Percentiles rank a stretch among this genome's conserved stretches.
phyloP scores from a whole-genome alignment of 2,888 invertebrate genomes.

The Andrena marginata region DNA sequence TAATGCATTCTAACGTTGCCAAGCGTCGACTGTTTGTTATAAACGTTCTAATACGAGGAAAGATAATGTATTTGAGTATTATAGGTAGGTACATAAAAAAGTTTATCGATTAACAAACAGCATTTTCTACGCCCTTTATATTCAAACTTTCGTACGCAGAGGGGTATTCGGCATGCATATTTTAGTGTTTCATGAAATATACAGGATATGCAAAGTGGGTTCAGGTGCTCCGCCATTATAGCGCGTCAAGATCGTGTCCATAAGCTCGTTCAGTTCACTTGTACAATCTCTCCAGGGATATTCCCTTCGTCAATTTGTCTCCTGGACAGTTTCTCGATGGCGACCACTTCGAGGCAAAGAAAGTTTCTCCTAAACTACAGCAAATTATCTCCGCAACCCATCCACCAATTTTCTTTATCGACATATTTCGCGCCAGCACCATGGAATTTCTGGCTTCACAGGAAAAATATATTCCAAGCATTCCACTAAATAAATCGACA shows the following conservation, averaged over 20 bases:
- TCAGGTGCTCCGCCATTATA: slow-evolving; percentile 29
- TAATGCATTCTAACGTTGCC: too few species aligned
- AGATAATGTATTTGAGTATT: too few species aligned
- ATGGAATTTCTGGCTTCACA: background rate
- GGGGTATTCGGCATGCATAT: slow-evolving; percentile 4
- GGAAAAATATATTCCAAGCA: background rate
- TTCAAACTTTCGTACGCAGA: background rate
- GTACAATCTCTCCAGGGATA: background rate
- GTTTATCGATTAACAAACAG: too few species aligned
- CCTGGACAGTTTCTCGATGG: slow-evolving; percentile 23
- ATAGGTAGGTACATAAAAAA: too few species aligned
- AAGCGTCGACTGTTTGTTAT: too few species aligned
- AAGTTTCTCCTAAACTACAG: slow-evolving; percentile 1
- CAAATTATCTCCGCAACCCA: slow-evolving; percentile 4
- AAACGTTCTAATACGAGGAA: too few species aligned
- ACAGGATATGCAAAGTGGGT: slow-evolving; percentile 33
- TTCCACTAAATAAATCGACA: too few species aligned
- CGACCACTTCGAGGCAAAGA: background rate
- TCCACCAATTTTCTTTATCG: background rate
- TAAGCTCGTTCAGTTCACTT: slow-evolving; percentile 14
- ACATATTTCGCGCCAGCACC: background rate
- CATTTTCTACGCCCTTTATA: too few species aligned
- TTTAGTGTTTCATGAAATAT: slow-evolving; percentile 21
- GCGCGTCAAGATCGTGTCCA: background rate
- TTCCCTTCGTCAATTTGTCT: slow-evolving; percentile 27